phyloP scores from a whole-genome alignment of 2,888 invertebrate genomes.

The Drosophila multiciliata region DNA sequence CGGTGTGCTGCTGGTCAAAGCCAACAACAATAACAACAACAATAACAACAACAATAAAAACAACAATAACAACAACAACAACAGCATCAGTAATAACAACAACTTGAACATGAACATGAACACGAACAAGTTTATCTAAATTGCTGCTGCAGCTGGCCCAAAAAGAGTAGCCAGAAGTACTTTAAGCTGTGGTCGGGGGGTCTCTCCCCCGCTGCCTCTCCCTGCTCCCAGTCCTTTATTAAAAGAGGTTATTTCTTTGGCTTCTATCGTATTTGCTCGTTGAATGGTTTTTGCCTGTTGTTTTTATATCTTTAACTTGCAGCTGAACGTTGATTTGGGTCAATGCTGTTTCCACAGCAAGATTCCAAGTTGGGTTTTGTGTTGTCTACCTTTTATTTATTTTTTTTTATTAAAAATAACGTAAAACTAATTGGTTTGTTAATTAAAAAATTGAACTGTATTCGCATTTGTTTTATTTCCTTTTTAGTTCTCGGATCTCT shows the following conservation, averaged over 20 bases:
- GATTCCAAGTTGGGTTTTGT: conserved; percentile 49
- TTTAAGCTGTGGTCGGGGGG: conserved; percentile 47
- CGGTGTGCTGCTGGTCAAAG: conserved; percentile 67
- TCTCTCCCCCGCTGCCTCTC: background rate
- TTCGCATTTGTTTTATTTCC: conserved; percentile 39
- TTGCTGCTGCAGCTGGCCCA: conserved; percentile 62
- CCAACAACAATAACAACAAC: conserved; percentile 49
- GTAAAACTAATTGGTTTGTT: conserved; percentile 78
- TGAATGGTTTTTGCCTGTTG: conserved; percentile 39
- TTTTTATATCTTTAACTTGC: conserved; percentile 58
- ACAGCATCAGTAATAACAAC: conserved; percentile 10
- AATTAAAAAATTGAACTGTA: conserved; percentile 70
- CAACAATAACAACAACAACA: conserved; percentile 32
- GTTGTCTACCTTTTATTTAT: conserved; percentile 18
- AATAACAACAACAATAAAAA: conserved; percentile 31
- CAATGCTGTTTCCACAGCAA: conserved; percentile 61
- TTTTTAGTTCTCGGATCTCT: background rate
- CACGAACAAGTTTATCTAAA: conserved; percentile 77
- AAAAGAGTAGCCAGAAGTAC: conserved; percentile 30
- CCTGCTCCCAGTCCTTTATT: background rate
- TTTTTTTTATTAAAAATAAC: conserved; percentile 57
- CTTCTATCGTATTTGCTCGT: conserved; percentile 56
- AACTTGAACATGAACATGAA: conserved; percentile 50
- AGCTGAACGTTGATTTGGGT: conserved; percentile 73
- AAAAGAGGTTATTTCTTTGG: conserved; percentile 1